Conservation (phyloP, 2,888 invertebrate species). For the Dynastes tityus region DNA sequence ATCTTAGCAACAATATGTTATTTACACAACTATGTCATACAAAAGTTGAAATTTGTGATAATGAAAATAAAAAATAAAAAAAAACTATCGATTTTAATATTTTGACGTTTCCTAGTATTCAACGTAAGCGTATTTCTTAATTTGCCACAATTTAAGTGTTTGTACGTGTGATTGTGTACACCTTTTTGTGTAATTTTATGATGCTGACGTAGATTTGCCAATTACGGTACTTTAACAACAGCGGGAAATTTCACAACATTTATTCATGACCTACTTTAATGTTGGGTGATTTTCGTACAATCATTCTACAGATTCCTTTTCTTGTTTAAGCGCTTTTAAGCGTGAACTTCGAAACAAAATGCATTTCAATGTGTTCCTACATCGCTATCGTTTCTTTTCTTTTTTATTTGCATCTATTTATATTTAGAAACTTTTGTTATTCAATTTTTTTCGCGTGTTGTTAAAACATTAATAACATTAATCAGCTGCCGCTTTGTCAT, state of each 20-base stretch:
- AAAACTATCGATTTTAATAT: neutral
- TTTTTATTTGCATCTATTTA: no score
- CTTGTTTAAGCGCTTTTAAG: neutral
- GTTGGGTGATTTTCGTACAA: constrained; percentile 37
- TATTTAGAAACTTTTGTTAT: no score
- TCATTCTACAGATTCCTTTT: constrained; percentile 27
- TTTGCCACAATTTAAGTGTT: neutral
- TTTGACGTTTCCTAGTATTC: neutral
- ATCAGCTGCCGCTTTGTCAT: neutral
- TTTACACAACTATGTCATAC: no score
- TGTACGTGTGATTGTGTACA: neutral
- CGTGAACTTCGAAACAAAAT: neutral
- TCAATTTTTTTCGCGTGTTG: no score
- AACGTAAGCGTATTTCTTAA: neutral
- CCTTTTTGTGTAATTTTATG: neutral
- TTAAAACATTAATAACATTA: neutral
- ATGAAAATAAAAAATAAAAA: neutral
- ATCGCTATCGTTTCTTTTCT: neutral
- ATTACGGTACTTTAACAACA: constrained; percentile 26
- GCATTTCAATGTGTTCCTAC: neutral
- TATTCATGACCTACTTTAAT: constrained; percentile 46
- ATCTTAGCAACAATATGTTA: no score
- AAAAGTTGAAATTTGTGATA: no score
- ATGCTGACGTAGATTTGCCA: constrained; percentile 9
- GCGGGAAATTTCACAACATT: constrained; percentile 37